Evolutionary conservation across 2,888 invertebrate species (phyloP).

Genomic region (Apodemia zela): DNA sequence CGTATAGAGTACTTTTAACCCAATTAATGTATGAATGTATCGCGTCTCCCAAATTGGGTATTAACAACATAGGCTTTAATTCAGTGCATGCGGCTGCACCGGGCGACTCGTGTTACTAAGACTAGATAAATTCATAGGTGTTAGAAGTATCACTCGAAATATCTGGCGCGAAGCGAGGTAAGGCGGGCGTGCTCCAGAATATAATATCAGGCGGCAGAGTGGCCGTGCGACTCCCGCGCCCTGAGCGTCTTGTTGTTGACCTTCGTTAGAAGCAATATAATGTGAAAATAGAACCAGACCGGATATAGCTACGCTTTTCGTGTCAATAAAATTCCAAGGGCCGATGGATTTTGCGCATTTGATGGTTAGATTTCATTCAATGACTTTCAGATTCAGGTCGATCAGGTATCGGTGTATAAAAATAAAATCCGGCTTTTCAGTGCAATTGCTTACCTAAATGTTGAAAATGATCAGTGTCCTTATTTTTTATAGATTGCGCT

Average conservation of each 20-base stretch:
- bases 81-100: slow-evolving; percentile 68
- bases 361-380: slow-evolving; percentile 59
- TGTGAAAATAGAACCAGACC: slow-evolving; percentile 72
- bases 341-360: slow-evolving; percentile 56
- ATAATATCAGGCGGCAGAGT: slow-evolving; percentile 75
- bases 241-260: slow-evolving; percentile 45
- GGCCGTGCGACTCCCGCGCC: slow-evolving; percentile 55
- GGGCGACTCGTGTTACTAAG: slow-evolving; percentile 66
- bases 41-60: slow-evolving; percentile 20
- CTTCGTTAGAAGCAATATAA: slow-evolving; percentile 70
- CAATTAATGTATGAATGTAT: slow-evolving; percentile 20
- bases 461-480: neutral
- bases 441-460: slow-evolving; percentile 6
- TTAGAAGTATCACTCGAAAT: slow-evolving; percentile 77
- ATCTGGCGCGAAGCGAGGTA: slow-evolving; percentile 75
- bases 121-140: slow-evolving; percentile 75
- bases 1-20: slow-evolving; percentile 22
- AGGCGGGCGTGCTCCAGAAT: slow-evolving; percentile 78
- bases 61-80: slow-evolving; percentile 37
- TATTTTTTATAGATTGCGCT: neutral
- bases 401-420: slow-evolving; percentile 52
- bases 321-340: slow-evolving; percentile 71
- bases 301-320: slow-evolving; percentile 58
- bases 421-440: slow-evolving; percentile 39
- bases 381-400: slow-evolving; percentile 44